phyloP scores from a whole-genome alignment of 1,140 invertebrate genomes.

The Nephila pilipes region DNA sequence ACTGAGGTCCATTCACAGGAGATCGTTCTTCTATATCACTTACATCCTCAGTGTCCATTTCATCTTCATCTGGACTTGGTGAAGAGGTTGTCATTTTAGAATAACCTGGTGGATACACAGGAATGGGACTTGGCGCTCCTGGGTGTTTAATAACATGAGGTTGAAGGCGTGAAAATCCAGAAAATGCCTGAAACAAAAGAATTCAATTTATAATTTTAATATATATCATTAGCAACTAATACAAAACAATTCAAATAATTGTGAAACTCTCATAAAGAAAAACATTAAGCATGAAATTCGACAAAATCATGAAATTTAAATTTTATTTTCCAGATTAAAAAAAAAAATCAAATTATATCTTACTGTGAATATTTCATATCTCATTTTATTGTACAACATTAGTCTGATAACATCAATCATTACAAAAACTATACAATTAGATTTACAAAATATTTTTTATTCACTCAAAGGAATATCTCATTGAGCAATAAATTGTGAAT shows the following conservation, averaged over 20 bases:
- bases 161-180: slow-evolving; percentile 81
- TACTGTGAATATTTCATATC: too few relatives aligned
- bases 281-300: too few relatives aligned
- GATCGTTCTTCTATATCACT: slow-evolving; percentile 72
- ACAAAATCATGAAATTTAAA: too few relatives aligned
- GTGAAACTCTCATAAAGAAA: too few relatives aligned
- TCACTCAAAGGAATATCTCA: too few relatives aligned
- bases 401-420: too few relatives aligned
- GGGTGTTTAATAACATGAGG: slow-evolving; percentile 82
- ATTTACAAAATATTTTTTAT: too few relatives aligned
- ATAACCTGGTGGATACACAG: slow-evolving; percentile 77
- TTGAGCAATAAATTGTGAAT: too few relatives aligned
- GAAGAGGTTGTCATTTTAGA: slow-evolving; percentile 64
- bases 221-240: background rate
- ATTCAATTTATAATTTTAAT: background rate
- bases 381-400: too few relatives aligned
- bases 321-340: too few relatives aligned
- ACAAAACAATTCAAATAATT: background rate
- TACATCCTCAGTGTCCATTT: slow-evolving; percentile 65
- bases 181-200: slow-evolving; percentile 80
- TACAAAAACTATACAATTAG: too few relatives aligned
- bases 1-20: slow-evolving; percentile 63
- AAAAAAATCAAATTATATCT: too few relatives aligned
- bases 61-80: slow-evolving; percentile 66
- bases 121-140: slow-evolving; percentile 74